Conservation (phyloP, 2,113 vertebrate genomes). For the Plestiodon gilberti region DNA sequence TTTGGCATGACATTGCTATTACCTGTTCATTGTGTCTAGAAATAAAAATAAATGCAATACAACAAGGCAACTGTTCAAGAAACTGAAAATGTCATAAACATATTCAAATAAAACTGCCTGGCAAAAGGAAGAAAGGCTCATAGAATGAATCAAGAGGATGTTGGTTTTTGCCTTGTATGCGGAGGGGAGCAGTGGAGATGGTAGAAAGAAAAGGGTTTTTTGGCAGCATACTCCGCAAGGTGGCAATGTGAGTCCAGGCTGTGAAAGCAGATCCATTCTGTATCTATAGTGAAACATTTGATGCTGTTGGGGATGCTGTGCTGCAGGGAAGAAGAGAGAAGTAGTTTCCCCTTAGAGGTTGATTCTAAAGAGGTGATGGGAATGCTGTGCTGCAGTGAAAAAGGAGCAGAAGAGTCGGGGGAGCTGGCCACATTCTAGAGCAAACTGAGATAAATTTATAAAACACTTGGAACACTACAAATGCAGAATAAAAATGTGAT, state of each 20-base stretch:
- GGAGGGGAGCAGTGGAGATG: not conserved
- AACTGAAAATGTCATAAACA: not conserved
- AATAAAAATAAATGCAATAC: not conserved
- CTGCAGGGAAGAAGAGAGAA: not conserved
- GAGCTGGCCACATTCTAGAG: not conserved
- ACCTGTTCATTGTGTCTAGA: not conserved
- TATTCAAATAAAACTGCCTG: not conserved
- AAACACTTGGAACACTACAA: not conserved
- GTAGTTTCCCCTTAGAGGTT: not conserved
- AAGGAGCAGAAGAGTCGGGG: too few relatives aligned
- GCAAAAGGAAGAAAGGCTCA: not conserved
- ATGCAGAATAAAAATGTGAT: not conserved
- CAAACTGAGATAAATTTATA: not conserved
- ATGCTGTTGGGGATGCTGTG: not conserved
- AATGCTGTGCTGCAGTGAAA: not conserved
- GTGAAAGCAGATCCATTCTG: not conserved
- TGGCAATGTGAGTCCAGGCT: conserved; percentile 7
- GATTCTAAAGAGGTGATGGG: not conserved
- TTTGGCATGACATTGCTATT: not conserved
- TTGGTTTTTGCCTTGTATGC: not conserved
- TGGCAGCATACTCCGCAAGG: not conserved
- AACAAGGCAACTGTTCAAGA: not conserved
- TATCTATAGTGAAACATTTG: not conserved
- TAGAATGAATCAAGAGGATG: not conserved
- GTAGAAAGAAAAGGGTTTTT: not conserved